These are phyloP conservation scores for Anguilla anguilla DNA, from an alignment of 2,797 vertebrate species.

Conservation along the genomic window DNA sequence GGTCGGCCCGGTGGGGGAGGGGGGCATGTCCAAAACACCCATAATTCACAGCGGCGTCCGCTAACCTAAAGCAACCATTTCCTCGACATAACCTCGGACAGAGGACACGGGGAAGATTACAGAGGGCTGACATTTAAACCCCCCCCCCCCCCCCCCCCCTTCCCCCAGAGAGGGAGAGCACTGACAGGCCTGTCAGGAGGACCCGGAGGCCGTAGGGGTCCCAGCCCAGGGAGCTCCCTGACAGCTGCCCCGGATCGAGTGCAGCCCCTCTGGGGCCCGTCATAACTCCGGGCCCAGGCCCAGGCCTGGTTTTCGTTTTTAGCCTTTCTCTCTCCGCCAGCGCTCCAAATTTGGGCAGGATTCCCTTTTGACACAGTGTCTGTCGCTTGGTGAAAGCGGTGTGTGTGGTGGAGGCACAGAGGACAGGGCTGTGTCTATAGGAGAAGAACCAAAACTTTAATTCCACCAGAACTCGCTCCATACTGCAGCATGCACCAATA, in stretches of 20 bases:
- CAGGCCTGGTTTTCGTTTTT: slow-evolving; percentile 56
- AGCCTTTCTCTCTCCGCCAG: slow-evolving; percentile 54
- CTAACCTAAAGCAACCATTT: not conserved
- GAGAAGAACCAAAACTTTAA: not conserved
- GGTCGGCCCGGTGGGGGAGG: not conserved
- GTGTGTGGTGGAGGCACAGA: not conserved
- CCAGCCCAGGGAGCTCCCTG: slow-evolving; percentile 38
- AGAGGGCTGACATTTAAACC: slow-evolving; percentile 3
- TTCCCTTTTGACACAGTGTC: slow-evolving; percentile 56
- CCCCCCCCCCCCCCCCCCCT: no score
- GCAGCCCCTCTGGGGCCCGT: slow-evolving; percentile 21
- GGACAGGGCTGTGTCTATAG: not conserved
- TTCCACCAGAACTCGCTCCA: not conserved
- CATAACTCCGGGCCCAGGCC: slow-evolving; percentile 37
- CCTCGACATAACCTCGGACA: not conserved
- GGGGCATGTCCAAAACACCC: not conserved
- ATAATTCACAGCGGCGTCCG: not conserved
- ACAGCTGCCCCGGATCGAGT: slow-evolving; percentile 39
- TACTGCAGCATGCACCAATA: not conserved
- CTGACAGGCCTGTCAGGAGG: not conserved
- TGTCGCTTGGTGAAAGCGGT: not conserved
- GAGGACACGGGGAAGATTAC: not conserved
- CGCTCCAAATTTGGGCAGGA: slow-evolving; percentile 75
- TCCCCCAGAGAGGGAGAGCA: not conserved
- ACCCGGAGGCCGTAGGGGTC: slow-evolving; percentile 22